These are phyloP conservation scores for Agrenia bidenticulata DNA, from an alignment of 2,888 invertebrate genomes.

Conservation along the genomic window DNA sequence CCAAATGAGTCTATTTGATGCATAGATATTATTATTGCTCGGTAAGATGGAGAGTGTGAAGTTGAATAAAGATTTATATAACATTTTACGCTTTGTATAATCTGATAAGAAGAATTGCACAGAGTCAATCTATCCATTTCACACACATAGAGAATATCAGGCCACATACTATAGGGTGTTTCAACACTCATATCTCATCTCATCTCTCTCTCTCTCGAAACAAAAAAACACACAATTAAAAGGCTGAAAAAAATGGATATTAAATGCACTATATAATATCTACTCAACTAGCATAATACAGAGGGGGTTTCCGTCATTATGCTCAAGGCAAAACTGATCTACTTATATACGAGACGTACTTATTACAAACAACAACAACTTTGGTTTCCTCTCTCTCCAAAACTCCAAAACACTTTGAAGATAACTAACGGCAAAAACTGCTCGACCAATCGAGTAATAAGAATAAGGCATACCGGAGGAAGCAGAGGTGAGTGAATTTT, in stretches of 20 bases:
- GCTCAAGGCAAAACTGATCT: background rate
- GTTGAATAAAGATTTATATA: slow-evolving; percentile 12
- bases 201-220: no score
- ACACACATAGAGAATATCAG: slow-evolving; percentile 7
- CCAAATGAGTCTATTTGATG: background rate
- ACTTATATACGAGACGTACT: no score
- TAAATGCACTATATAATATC: background rate
- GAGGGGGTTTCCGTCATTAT: background rate
- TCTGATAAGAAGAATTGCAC: slow-evolving; percentile 1
- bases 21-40: slow-evolving; percentile 17
- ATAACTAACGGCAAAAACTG: background rate
- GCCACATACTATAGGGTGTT: slow-evolving; percentile 13
- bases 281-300: background rate
- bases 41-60: background rate
- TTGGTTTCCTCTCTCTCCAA: slow-evolving; percentile 11
- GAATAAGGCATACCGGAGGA: slow-evolving; percentile 16
- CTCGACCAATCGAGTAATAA: background rate
- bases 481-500: slow-evolving; percentile 19
- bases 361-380: slow-evolving; percentile 6
- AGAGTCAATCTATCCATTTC: background rate
- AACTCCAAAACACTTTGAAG: slow-evolving; percentile 7
- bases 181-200: slow-evolving; percentile 10
- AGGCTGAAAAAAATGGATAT: background rate
- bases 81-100: slow-evolving; percentile 3
- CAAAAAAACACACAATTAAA: no score